phyloP scores from a whole-genome alignment of 2,113 vertebrate genomes.

The Shinisaurus crocodilurus region DNA sequence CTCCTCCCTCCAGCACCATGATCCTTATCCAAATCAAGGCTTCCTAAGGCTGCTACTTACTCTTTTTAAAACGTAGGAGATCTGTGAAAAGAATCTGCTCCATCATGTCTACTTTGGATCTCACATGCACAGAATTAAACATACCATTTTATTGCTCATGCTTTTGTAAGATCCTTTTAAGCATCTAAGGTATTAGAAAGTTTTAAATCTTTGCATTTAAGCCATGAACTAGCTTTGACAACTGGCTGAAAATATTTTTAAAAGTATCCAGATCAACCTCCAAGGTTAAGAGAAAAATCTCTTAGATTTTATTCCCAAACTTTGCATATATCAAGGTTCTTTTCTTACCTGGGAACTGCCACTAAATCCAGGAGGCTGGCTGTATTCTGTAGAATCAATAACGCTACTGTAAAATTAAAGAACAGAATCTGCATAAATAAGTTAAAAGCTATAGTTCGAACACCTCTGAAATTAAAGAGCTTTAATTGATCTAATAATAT shows the following conservation, averaged over 20 bases:
- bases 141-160: background rate
- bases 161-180: background rate
- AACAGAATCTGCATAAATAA: constrained; percentile 54
- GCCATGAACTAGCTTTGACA: background rate
- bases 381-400: constrained; percentile 94
- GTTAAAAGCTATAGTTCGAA: constrained; percentile 55
- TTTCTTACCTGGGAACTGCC: constrained; percentile 88
- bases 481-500: background rate
- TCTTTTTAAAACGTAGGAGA: background rate
- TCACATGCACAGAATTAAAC: background rate
- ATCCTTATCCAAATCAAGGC: background rate
- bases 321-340: background rate
- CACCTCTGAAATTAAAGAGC: background rate
- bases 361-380: constrained; percentile 92
- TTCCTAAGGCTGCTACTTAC: background rate
- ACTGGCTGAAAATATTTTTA: background rate
- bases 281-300: background rate
- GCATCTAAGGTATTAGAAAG: background rate
- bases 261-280: rapidly evolving
- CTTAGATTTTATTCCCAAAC: background rate
- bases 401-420: constrained; percentile 88
- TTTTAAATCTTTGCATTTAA: background rate
- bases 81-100: background rate
- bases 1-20: background rate
- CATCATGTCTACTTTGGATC: background rate